Percentiles rank a stretch among this genome's conserved stretches.
These are phyloP conservation scores for Puffinus mauretanicus DNA, from an alignment of 2,113 vertebrate species.

Conservation along the genomic window DNA sequence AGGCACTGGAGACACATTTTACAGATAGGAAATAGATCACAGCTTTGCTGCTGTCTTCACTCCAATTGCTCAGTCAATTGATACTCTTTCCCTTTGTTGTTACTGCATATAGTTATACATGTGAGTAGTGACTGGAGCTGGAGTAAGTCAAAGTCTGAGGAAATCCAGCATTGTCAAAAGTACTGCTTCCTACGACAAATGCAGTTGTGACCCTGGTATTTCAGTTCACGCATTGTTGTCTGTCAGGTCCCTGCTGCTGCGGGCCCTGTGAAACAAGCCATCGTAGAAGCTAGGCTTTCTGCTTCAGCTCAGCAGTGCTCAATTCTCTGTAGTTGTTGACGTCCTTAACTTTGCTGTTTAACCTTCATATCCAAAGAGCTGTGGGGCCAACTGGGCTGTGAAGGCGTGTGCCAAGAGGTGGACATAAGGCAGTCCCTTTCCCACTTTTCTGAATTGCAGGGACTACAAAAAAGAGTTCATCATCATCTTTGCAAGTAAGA, in stretches of 20 bases:
- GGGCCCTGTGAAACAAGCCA: neutral
- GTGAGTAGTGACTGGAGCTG: neutral
- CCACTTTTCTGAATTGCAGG: neutral
- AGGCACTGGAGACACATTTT: neutral
- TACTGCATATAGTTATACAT: neutral
- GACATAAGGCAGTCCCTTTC: neutral
- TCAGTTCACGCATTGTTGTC: neutral
- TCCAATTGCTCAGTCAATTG: neutral
- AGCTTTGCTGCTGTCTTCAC: neutral
- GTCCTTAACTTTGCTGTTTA: neutral
- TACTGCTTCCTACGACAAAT: rapidly evolving
- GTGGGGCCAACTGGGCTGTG: neutral
- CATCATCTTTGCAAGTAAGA: neutral
- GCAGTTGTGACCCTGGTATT: neutral
- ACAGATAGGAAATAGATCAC: neutral
- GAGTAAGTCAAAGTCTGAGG: neutral
- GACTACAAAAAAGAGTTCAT: neutral
- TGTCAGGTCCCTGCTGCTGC: neutral
- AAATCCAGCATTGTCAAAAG: neutral
- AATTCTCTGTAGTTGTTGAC: neutral
- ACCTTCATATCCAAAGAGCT: neutral
- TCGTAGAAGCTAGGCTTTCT: neutral
- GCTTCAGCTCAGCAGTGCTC: neutral
- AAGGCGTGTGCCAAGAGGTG: neutral
- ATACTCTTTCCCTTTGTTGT: neutral